Evolutionary conservation across 1,140 invertebrate species (phyloP), one percentile per base, ranked within the genome.

Genomic region (Drosophila mauritiana): DNA sequence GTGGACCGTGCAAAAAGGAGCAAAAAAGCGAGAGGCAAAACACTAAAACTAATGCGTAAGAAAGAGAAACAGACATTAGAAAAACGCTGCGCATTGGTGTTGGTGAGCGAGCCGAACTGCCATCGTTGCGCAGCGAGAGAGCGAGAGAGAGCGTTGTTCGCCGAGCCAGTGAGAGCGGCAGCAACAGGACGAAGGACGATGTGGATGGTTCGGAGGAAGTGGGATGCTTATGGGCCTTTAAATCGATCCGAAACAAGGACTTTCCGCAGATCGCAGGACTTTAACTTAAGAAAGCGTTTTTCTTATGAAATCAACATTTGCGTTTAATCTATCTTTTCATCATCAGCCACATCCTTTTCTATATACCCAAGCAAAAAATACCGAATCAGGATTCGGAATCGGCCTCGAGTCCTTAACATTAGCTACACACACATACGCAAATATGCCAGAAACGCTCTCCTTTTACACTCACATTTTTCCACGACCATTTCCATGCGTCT

Each of bases 21-120:
- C 64, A 91, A 91, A 85, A 89, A 91, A 91, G 77, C 80, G 90
- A 91, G 90, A 91, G 73, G 90, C 78, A 91, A 91, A 91, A 89
- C 86, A 59, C 86, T 90, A 90, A 90, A 90, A 82, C 90, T 91
- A 91, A 91, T 80, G 90, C 83, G 90, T 81, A 56, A 89, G 90
- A 91, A 89, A 91, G 90, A 91, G 90, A 91, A 76, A 89, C 73
- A 91, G 74, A 83, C 78, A 89, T 89, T 89, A 89, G 85, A 89
- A 89, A 89, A 80, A 82, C 68, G 73, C 46, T 40, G 46, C 52
- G 49, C 37, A 42, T 61, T 67, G 46, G 79, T 91, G 15, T 70
- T 70, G 64, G 67, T 70, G 67, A 73, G 79, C 67, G 64, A 78
- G 48, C 46, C 61, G 54, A 54, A 45, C 48, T 49, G 61, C 53